phyloP scores from a whole-genome alignment of 2,113 vertebrate genomes.

The Ovis canadensis region DNA sequence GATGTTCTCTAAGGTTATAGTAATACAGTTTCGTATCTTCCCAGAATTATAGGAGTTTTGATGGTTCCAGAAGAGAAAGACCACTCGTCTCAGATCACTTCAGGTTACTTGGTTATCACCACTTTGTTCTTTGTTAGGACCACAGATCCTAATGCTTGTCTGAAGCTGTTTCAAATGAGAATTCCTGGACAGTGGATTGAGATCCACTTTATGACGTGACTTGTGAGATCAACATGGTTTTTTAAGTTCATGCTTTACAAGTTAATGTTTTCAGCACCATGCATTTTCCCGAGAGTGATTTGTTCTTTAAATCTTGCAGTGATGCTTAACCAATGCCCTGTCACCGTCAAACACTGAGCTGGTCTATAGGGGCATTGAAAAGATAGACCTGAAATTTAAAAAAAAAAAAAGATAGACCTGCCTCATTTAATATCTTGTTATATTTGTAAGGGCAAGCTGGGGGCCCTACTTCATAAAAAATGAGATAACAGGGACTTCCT shows the following conservation, averaged over 20 bases:
- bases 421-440: neutral
- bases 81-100: neutral
- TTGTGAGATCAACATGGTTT: neutral
- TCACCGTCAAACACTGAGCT: neutral
- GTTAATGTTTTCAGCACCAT: neutral
- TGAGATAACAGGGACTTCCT: neutral
- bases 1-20: neutral
- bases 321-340: neutral
- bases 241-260: neutral
- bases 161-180: neutral
- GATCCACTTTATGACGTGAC: neutral
- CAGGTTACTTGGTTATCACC: neutral
- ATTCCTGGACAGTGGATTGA: neutral
- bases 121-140: neutral
- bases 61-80: neutral
- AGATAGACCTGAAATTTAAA: neutral
- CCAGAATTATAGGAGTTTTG: neutral
- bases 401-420: neutral
- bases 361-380: neutral
- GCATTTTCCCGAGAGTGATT: neutral
- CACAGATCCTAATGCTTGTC: neutral
- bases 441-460: neutral
- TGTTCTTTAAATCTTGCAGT: neutral
- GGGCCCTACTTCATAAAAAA: neutral
- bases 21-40: neutral